These are phyloP conservation scores for Lycia hirtaria DNA, from an alignment of 2,888 invertebrate species.

Conservation along the genomic window DNA sequence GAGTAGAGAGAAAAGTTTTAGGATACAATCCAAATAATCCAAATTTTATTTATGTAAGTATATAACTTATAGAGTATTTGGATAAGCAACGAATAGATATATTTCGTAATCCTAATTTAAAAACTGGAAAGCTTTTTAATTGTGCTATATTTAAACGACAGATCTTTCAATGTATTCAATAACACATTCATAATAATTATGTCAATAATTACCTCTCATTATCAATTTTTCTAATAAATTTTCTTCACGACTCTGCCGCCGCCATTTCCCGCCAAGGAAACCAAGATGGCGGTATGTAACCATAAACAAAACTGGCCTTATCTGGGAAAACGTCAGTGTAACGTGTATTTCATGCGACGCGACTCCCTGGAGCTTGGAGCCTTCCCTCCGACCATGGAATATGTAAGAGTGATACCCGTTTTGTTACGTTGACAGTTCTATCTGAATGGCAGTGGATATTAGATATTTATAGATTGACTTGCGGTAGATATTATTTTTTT, in stretches of 20 bases:
- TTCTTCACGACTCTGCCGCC: neutral
- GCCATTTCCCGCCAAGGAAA: conserved; percentile 40
- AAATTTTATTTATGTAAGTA: no score
- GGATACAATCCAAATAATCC: no score
- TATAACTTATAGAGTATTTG: no score
- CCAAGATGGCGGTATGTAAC: conserved; percentile 63
- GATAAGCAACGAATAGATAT: no score
- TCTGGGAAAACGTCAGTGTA: conserved; percentile 70
- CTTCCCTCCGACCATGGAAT: conserved; percentile 40
- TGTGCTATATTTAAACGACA: no score
- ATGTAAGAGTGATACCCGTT: conserved; percentile 40
- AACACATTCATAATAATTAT: neutral
- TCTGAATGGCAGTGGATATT: conserved; percentile 42
- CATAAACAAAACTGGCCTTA: conserved; percentile 73
- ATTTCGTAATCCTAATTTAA: no score
- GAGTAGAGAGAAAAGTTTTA: no score
- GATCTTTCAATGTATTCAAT: no score
- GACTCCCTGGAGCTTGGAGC: conserved; percentile 64
- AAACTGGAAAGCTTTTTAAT: no score
- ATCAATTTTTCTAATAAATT: conserved; percentile 6
- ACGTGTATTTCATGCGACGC: conserved; percentile 65
- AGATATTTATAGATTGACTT: conserved; percentile 22
- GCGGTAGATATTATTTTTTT: no score
- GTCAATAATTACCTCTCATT: neutral
- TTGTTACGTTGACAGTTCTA: conserved; percentile 52